A percentile compares a stretch with the other conserved stretches of the same genome.
Evolutionary conservation across 2,888 invertebrate species (phyloP).

Genomic region (Colletes collaris): DNA sequence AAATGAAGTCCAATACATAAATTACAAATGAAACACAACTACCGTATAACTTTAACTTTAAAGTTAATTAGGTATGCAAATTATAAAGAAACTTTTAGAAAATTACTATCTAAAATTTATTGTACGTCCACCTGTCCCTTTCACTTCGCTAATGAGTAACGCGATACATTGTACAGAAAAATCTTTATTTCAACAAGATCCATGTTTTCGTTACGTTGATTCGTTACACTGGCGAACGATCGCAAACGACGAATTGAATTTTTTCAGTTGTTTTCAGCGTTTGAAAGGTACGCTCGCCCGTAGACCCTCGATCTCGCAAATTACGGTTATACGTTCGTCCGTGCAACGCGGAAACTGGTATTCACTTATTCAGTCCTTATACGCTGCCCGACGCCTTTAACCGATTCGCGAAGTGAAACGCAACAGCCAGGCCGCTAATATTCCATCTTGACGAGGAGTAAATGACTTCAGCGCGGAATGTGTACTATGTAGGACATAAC

Average conservation of each 20-base stretch:
- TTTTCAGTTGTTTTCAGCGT: background rate
- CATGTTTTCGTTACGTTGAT: too few species aligned
- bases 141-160: too few species aligned
- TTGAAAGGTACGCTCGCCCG: background rate
- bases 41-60: too few species aligned
- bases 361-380: constrained; percentile 46
- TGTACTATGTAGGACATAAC: constrained; percentile 54
- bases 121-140: too few species aligned
- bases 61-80: too few species aligned
- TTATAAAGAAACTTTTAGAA: too few species aligned
- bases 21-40: too few species aligned
- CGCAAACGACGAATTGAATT: background rate
- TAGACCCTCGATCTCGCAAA: constrained; percentile 9
- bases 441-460: constrained; percentile 57
- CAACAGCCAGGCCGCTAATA: constrained; percentile 47
- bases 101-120: too few species aligned
- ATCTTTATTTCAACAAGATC: too few species aligned
- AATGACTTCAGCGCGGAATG: constrained; percentile 51
- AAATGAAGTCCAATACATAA: too few species aligned
- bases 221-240: background rate
- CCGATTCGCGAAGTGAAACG: constrained; percentile 57
- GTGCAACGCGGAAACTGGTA: constrained; percentile 45
- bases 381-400: constrained; percentile 31
- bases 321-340: constrained; percentile 22
- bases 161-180: too few species aligned